phyloP scores from a whole-genome alignment of 2,113 vertebrate genomes.

The Grammomys surdaster region DNA sequence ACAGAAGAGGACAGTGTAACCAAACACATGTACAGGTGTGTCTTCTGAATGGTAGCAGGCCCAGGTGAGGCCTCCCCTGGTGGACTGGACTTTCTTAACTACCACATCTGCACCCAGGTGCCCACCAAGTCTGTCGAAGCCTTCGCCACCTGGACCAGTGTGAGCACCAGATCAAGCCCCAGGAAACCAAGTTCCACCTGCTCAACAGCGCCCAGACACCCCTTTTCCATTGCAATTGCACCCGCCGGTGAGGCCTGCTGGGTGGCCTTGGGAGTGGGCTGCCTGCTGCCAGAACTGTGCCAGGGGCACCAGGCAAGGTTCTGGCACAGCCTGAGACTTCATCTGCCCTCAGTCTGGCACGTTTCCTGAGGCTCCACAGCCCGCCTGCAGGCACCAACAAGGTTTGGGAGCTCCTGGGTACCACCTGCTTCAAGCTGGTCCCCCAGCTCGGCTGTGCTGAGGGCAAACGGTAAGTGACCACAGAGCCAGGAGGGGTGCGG shows the following conservation, averaged over 20 bases:
- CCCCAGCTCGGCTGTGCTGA: conserved; percentile 51
- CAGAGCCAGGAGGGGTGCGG: neutral
- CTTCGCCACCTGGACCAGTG: conserved; percentile 88
- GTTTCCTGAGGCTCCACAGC: conserved; percentile 75
- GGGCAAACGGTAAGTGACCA: conserved; percentile 49
- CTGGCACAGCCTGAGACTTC: neutral
- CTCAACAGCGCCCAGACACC: conserved; percentile 81
- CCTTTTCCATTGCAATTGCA: conserved; percentile 93
- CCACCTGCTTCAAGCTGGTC: conserved; percentile 82
- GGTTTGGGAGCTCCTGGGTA: conserved; percentile 83
- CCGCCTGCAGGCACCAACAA: neutral
- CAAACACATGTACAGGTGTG: neutral
- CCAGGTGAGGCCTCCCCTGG: neutral
- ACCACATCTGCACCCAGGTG: conserved; percentile 61
- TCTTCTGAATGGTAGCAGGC: neutral
- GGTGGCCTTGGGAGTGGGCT: neutral
- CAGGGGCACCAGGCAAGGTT: neutral
- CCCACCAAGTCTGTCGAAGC: conserved; percentile 78
- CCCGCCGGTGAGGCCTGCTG: conserved; percentile 84
- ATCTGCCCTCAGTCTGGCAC: conserved; percentile 82
- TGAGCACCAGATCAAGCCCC: conserved; percentile 85
- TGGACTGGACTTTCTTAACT: neutral
- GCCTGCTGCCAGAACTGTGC: neutral
- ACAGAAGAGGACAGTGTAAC: neutral
- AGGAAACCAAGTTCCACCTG: conserved; percentile 87